A percentile compares a stretch with the other conserved stretches of the same genome.
phyloP scores from a whole-genome alignment of 1,140 invertebrate genomes.

The Antheraea pernyi region DNA sequence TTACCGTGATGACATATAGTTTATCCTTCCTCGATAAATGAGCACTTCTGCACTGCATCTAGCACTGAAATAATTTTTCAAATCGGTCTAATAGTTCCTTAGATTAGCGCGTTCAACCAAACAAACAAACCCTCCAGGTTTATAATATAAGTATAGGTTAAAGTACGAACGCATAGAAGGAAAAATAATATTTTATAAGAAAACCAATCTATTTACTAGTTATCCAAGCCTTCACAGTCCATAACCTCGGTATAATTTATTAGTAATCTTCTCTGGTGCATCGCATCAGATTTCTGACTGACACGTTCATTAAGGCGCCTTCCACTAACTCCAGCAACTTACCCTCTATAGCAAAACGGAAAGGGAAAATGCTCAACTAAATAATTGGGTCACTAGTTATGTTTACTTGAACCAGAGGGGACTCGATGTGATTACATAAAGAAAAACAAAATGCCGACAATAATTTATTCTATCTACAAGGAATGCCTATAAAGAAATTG shows the following conservation, averaged over 20 bases:
- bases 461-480: neutral
- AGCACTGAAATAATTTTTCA: no score
- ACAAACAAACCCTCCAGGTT: no score
- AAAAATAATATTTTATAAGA: no score
- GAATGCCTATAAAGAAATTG: neutral
- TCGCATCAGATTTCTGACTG: constrained; percentile 17
- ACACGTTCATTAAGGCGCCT: constrained; percentile 21
- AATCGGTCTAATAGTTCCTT: no score
- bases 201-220: neutral
- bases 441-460: neutral
- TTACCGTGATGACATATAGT: no score
- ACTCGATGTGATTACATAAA: neutral
- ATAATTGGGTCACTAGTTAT: constrained; percentile 12
- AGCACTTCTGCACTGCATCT: no score
- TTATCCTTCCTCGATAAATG: no score
- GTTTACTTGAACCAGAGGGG: neutral
- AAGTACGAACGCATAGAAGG: no score
- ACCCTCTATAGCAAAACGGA: neutral
- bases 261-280: constrained; percentile 1
- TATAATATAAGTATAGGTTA: no score
- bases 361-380: constrained; percentile 5
- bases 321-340: neutral
- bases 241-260: neutral
- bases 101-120: no score
- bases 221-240: neutral